These are phyloP conservation scores for Mesocentrotus franciscanus DNA, from an alignment of 53 echinoderm and acorn worm genomes.

Conservation along the genomic window DNA sequence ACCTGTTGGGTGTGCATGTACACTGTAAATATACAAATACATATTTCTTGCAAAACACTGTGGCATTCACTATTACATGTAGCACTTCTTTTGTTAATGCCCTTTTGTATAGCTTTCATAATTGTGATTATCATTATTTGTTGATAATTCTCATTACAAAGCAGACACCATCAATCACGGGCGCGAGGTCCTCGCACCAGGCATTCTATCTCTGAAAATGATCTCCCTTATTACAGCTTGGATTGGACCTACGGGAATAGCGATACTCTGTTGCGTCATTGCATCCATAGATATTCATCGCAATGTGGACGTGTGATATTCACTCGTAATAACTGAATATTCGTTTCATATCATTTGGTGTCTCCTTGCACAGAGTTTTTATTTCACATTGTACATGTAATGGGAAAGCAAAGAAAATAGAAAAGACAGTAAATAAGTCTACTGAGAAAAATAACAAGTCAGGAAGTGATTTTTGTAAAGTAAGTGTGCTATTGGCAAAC, in stretches of 20 bases:
- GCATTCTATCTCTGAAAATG: slow-evolving; percentile 10
- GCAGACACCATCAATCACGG: slow-evolving; percentile 14
- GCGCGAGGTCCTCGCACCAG: not conserved
- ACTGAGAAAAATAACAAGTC: not conserved
- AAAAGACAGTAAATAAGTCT: not conserved
- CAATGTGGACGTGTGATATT: not conserved
- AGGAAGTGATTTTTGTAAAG: not conserved
- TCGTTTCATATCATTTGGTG: not conserved
- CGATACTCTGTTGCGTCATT: not conserved
- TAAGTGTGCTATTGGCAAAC: too few species aligned
- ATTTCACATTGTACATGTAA: not conserved
- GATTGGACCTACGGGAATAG: not conserved
- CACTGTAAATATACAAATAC: not conserved
- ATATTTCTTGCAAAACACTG: too few species aligned
- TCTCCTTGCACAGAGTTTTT: not conserved
- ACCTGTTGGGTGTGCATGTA: not conserved
- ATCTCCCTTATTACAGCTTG: not conserved
- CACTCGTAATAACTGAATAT: not conserved
- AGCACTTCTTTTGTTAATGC: too few species aligned
- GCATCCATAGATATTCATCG: not conserved
- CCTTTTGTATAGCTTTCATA: not conserved
- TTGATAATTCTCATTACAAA: not conserved
- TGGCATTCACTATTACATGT: too few species aligned
- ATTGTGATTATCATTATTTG: not conserved
- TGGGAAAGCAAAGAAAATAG: not conserved